Evolutionary conservation across 2,888 invertebrate species (phyloP), one percentile per base, ranked within the genome.

Genomic region (Didymodactylos carnosus): DNA sequence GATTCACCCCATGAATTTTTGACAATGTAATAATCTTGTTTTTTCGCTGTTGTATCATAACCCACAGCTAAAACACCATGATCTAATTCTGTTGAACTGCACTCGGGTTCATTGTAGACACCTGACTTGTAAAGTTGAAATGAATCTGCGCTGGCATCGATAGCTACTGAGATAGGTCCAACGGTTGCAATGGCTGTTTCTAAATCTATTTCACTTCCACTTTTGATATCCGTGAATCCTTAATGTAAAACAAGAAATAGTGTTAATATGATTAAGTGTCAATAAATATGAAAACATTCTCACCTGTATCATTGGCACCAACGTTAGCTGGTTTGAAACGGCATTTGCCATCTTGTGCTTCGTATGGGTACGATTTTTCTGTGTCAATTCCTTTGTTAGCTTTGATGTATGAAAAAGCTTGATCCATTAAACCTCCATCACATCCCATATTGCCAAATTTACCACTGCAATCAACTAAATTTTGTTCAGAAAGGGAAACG

Each of bases 401-500:
- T 23, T 70, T 69, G 35, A 77, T 75, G 49, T 77, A 77, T 39
- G 39, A 16, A 53, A 77, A 77, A 25, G 77, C 77, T 10, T 71
- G n/a, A 46, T 78, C 77, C 77, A 78, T 78, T 14, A 77, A 70
- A 8, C 78, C 92, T 72, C 93, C 93, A 79, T 90, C 88, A 84
- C 93, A 94, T 72, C 93, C 93, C 80, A 91, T 88, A 85, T 93
- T 93, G 69, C 80, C 79, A 73, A 89, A 92, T 77, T 87, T 86
- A 4, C 83, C 79, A 75, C 92, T 91, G 82, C 93, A 94, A 85
- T 94, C 93, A 75, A 94, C 86, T 77, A 94, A 86, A 84, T 94
- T 92, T 85, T 94, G 93, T 84, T 94, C 93, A 77, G 91, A 92
- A 19, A 94, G 87, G 0, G 91, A 91, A 40, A 91, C 87, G 73